Conservation (phyloP, 2,888 invertebrate species). For the Ectemnius continuus region DNA sequence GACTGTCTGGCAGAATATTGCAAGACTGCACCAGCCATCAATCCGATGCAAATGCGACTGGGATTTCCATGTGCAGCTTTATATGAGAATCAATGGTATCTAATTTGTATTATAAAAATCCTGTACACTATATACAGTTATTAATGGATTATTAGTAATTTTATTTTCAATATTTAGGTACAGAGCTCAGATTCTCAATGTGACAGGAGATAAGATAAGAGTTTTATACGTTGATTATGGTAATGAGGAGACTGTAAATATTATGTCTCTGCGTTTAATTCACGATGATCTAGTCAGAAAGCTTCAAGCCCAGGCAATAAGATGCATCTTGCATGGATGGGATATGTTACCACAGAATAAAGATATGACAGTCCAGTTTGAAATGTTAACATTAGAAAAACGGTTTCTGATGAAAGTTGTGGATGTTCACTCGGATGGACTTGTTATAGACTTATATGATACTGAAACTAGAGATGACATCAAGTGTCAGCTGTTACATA, state of each 20-base stretch:
- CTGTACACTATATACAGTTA: not conserved
- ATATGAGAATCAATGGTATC: constrained; percentile 88
- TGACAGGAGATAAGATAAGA: constrained; percentile 81
- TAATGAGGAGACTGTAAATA: constrained; percentile 89
- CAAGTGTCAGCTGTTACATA: constrained; percentile 65
- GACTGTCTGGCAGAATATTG: constrained; percentile 83
- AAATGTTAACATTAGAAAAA: constrained; percentile 85
- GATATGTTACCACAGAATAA: constrained; percentile 81
- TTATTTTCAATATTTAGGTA: constrained; percentile 79
- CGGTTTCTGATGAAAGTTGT: constrained; percentile 81
- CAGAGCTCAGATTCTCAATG: constrained; percentile 87
- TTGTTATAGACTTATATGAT: constrained; percentile 83
- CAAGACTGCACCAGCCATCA: constrained; percentile 77
- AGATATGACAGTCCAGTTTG: constrained; percentile 82
- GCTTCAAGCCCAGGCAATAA: constrained; percentile 87
- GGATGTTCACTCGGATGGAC: constrained; percentile 79
- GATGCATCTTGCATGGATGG: constrained; percentile 86
- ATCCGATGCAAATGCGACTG: constrained; percentile 78
- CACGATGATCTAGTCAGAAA: constrained; percentile 82
- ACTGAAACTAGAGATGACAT: constrained; percentile 59
- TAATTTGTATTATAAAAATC: constrained; percentile 1
- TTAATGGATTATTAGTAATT: not conserved
- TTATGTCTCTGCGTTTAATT: constrained; percentile 82
- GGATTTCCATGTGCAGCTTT: constrained; percentile 88
- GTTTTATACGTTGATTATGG: constrained; percentile 97